Base-by-base conservation (phyloP, 1,140 invertebrate species). In the Papilio aristodemus region DNA sequence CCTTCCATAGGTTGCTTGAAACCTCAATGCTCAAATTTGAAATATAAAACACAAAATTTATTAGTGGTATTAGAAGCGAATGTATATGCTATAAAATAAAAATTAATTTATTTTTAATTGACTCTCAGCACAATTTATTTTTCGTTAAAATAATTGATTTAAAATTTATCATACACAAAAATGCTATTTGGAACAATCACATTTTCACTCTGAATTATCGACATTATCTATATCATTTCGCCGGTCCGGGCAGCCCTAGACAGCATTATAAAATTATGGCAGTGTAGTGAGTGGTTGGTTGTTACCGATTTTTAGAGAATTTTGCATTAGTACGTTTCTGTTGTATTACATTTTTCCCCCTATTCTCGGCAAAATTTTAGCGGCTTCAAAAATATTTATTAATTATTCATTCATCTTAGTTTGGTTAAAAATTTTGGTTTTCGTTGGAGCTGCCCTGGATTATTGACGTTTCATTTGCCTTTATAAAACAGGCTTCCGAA, bases 401-500 rank as follows among this genome's bases (percentile, higher is more conserved):
- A 25, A 13, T 27, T 43, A 1, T 39, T 13, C 7, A 73, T 70
- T 68, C 39, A 50, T 68, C 13, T 8, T 57, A 69, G 14, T 22
- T 69, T 57, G 10, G 10, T 22, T 43, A 9, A 57, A 41, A 67
- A 70, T 32, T 32, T 74, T 22, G 69, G 54, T 68, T 37, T 66
- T 66, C 71, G 74, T 74, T 50, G 57, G 68, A 72, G 76, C 69
- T 84, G 71, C 73, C 71, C 80, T 76, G 76, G 80, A 85, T 80
- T 87, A 87, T 87, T 87, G 85, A 87, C 84, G 81, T 86, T 86
- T 82, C 73, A 71, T 77, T 72, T 79, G 75, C 74, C 72, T 79
- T 72, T 70, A 74, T 75, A 78, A 79, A 79, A 78, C 77, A 78
- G 77, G 76, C 75, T 85, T 79, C 74, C 70, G 73, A 84, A 79